phyloP scores from a whole-genome alignment of 2,888 invertebrate genomes.

The Muschampia staudingeri region DNA sequence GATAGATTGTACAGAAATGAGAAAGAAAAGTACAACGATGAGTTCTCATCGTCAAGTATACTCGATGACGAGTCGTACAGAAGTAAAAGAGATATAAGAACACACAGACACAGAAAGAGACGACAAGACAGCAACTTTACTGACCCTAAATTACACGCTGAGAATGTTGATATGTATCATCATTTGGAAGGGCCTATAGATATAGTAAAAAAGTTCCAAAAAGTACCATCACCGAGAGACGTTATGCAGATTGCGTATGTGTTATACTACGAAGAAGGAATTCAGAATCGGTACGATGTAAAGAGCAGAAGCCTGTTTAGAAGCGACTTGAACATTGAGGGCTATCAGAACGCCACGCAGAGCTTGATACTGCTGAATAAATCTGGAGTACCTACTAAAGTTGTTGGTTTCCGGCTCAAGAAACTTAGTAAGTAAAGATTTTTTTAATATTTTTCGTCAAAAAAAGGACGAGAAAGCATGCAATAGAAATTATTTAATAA shows the following conservation, averaged over 20 bases:
- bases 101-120: constrained; percentile 84
- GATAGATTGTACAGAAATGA: constrained; percentile 80
- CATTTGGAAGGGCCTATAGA: constrained; percentile 78
- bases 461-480: too few species aligned
- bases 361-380: constrained; percentile 84
- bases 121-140: constrained; percentile 82
- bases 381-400: constrained; percentile 82
- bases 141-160: constrained; percentile 73
- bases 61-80: constrained; percentile 77
- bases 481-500: too few species aligned
- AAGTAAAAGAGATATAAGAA: constrained; percentile 78
- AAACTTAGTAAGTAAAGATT: constrained; percentile 82
- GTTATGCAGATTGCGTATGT: constrained; percentile 85
- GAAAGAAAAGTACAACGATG: constrained; percentile 79
- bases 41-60: constrained; percentile 78
- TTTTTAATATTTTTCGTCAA: neutral
- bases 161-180: constrained; percentile 77
- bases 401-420: constrained; percentile 85
- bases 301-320: constrained; percentile 82
- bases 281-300: constrained; percentile 78
- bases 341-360: constrained; percentile 79
- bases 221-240: constrained; percentile 73
- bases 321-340: constrained; percentile 82
- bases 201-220: constrained; percentile 81
- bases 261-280: constrained; percentile 86